Base-by-base conservation (phyloP, 2,797 vertebrate genomes). In the Natrix natrix region DNA sequence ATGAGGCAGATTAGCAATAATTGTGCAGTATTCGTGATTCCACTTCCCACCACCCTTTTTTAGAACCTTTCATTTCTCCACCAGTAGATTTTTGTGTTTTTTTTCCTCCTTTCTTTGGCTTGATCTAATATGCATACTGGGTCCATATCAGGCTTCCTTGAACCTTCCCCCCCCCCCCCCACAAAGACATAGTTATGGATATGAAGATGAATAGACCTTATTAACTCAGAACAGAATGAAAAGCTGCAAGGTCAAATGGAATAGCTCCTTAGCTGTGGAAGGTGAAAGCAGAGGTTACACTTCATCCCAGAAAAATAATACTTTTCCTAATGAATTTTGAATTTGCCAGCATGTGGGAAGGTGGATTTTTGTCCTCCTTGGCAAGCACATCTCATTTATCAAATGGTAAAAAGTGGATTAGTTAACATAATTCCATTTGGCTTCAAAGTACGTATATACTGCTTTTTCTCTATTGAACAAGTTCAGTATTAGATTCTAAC, bases 301-400 rank as follows among this genome's bases (percentile, higher is more conserved):
- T 95, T 95, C 91, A 96, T 56, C 48, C 52, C 91, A 94, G 92
- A 92, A 95, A 83, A 89, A 93, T 89, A 57, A 10, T 94, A 66
- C 28, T 66, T 48, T 88, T 91, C 10, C 57, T 91, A 88, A 91
- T 95, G 93, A 74, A 94, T 93, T 93, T 92, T 86, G 69, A 16
- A 20, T 87, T 86, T 87, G 92, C 37, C 95, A 88, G 89, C 66
- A n/a, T 90, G 54, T 48, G 2, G 16, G 86, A 87, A 95, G 63
- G 74, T 90, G 87, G 26, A 54, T 0, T 0, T 43, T 86, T 93
- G 94, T 94, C 94, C 94, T 94, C 92, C 92, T 37, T 69, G 88
- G 69, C 59, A 91, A 91, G 78, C n/a, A 94, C 92, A 92, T 93
- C 83, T 94, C 26, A 93, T 87, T 93, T 94, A 87, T 95, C 91